Conservation (phyloP, 2,113 vertebrate species). For the Gambusia holbrooki region DNA sequence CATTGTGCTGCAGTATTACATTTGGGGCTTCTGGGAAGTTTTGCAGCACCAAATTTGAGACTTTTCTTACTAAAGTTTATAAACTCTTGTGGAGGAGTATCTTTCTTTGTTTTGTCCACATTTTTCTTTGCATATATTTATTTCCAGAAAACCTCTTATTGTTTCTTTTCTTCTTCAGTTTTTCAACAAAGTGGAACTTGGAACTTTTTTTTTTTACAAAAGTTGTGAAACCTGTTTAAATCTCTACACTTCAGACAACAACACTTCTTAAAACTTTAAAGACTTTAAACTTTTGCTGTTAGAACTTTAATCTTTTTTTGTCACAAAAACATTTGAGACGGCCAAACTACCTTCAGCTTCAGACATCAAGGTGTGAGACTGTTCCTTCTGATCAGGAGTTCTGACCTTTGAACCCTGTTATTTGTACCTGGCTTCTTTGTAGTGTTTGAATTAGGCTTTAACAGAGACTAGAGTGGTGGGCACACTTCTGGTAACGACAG, state of each 20-base stretch:
- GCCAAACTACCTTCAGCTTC: too few species aligned
- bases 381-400: too few species aligned
- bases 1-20: constrained; percentile 16
- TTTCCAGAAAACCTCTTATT: neutral
- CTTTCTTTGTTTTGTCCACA: neutral
- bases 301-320: too few species aligned
- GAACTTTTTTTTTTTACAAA: neutral
- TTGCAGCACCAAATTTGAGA: neutral
- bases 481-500: too few species aligned
- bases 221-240: neutral
- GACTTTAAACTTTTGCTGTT: too few species aligned
- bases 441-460: too few species aligned
- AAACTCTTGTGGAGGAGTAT: neutral
- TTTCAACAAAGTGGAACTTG: neutral
- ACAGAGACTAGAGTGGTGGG: too few species aligned
- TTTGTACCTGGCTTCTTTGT: too few species aligned
- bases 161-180: neutral
- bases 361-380: too few species aligned
- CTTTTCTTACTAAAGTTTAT: too few species aligned
- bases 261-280: neutral
- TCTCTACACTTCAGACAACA: neutral
- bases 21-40: neutral
- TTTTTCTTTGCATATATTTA: neutral
- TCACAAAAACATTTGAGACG: too few species aligned
- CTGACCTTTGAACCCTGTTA: too few species aligned